phyloP scores from a whole-genome alignment of 2,888 invertebrate species.

The Branchinecta sandiegonensis region DNA sequence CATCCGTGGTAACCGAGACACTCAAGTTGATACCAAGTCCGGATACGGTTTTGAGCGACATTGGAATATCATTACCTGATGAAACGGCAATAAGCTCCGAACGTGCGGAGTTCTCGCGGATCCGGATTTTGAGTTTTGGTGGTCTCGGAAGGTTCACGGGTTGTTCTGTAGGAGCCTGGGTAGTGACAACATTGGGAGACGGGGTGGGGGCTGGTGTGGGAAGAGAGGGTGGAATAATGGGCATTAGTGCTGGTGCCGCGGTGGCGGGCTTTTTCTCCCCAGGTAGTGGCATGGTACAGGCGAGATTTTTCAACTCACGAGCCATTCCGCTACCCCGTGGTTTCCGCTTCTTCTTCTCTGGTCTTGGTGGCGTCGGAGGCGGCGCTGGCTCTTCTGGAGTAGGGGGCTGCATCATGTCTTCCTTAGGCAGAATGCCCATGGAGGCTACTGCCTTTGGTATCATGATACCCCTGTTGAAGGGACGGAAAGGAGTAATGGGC shows the following conservation, averaged over 20 bases:
- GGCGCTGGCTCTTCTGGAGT: background rate
- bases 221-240: slow-evolving; percentile 11
- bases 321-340: slow-evolving; percentile 18
- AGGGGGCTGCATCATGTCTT: slow-evolving; percentile 39
- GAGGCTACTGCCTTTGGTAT: slow-evolving; percentile 80
- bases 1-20: slow-evolving; percentile 1
- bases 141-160: slow-evolving; percentile 28
- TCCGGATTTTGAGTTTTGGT: slow-evolving; percentile 30
- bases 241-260: background rate
- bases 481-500: background rate
- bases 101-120: slow-evolving; percentile 27
- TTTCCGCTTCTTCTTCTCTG: slow-evolving; percentile 10
- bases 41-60: slow-evolving; percentile 9
- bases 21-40: slow-evolving; percentile 12
- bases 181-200: slow-evolving; percentile 6
- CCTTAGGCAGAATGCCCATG: slow-evolving; percentile 72
- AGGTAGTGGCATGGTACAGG: slow-evolving; percentile 18
- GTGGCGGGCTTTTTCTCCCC: slow-evolving; percentile 14
- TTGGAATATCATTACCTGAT: slow-evolving; percentile 10
- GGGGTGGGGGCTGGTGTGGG: slow-evolving; percentile 16
- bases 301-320: slow-evolving; percentile 22
- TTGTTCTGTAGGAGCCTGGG: slow-evolving; percentile 13
- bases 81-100: background rate
- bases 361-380: background rate
- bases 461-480: slow-evolving; percentile 43